phyloP scores from a whole-genome alignment of 92 coral and sea anemone genomes.

The Pocillopora grandis region DNA sequence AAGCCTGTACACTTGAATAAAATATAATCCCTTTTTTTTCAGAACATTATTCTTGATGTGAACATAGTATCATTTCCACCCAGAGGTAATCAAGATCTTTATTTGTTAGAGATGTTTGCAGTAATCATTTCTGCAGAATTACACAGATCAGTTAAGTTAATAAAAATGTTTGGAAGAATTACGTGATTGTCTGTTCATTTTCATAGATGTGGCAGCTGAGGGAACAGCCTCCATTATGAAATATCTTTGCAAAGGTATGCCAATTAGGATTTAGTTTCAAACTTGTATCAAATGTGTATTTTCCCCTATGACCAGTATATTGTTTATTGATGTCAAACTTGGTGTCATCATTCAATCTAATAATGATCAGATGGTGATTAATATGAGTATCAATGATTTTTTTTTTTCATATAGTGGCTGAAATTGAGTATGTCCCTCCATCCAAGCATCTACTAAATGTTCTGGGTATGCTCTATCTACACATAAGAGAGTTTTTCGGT shows the following conservation, averaged over 20 bases:
- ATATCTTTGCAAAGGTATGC: constrained; percentile 79
- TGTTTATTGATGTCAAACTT: no score
- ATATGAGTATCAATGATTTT: neutral
- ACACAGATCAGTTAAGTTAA: neutral
- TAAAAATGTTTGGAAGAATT: neutral
- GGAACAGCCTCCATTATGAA: constrained; percentile 92
- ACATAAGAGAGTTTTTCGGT: neutral
- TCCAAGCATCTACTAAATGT: constrained; percentile 79
- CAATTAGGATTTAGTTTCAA: neutral
- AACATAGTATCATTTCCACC: constrained; percentile 80
- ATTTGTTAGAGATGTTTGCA: neutral
- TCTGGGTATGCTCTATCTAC: constrained; percentile 55
- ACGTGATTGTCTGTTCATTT: neutral
- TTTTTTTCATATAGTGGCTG: constrained; percentile 63
- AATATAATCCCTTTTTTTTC: neutral
- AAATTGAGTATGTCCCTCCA: constrained; percentile 92
- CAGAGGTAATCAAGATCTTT: constrained; percentile 55
- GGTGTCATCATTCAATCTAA: neutral
- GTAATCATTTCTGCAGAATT: no score
- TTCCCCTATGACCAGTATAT: no score
- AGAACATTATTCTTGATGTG: constrained; percentile 84
- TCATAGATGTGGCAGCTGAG: constrained; percentile 67
- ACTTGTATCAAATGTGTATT: no score
- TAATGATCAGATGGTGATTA: neutral
- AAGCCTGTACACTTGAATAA: no score